Evolutionary conservation across 1,140 invertebrate species (phyloP).

Genomic region (Drosophila rufa): DNA sequence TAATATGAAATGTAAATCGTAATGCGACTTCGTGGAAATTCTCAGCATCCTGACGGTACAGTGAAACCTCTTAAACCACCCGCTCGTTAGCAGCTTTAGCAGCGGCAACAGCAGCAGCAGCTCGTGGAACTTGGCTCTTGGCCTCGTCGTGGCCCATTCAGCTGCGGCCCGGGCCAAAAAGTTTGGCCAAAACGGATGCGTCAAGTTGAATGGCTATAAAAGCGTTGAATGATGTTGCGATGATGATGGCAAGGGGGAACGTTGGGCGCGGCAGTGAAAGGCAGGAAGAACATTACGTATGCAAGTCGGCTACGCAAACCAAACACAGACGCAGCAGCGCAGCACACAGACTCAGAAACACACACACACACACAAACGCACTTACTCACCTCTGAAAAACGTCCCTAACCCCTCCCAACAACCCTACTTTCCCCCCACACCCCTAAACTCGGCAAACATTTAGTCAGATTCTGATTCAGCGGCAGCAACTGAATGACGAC

Average conservation of each 20-base stretch:
- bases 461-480: slow-evolving; percentile 61
- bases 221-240: slow-evolving; percentile 74
- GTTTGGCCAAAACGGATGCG: slow-evolving; percentile 75
- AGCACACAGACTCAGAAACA: slow-evolving; percentile 24
- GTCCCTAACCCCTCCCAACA: background rate
- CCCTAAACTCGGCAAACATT: slow-evolving; percentile 58
- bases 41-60: background rate
- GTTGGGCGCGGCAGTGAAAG: background rate
- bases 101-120: slow-evolving; percentile 12
- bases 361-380: slow-evolving; percentile 27
- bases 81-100: slow-evolving; percentile 29
- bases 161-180: slow-evolving; percentile 56
- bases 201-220: slow-evolving; percentile 81
- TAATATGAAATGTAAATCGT: background rate
- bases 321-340: slow-evolving; percentile 53
- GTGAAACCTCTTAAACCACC: slow-evolving; percentile 35
- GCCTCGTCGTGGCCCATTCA: slow-evolving; percentile 36
- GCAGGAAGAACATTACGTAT: slow-evolving; percentile 67
- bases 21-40: background rate
- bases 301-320: slow-evolving; percentile 78
- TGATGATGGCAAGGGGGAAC: slow-evolving; percentile 19
- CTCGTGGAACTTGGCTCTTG: slow-evolving; percentile 25
- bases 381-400: slow-evolving; percentile 38
- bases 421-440: slow-evolving; percentile 3
- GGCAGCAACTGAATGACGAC: slow-evolving; percentile 70